Evolutionary conservation across 2,888 invertebrate species (phyloP).

Genomic region (Drosophila longiperda): DNA sequence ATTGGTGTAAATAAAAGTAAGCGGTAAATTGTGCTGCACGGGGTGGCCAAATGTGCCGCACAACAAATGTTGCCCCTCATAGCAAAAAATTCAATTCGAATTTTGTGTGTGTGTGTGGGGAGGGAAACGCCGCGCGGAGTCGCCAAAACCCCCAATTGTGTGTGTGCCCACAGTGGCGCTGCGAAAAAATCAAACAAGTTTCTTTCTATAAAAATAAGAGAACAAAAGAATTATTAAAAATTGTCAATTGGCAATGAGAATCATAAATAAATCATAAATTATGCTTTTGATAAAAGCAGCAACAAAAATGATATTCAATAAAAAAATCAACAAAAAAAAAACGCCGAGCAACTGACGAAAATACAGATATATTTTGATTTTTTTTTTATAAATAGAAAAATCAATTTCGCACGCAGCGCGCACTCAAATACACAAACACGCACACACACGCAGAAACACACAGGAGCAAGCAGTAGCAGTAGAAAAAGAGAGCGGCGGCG

Average conservation of each 20-base stretch:
- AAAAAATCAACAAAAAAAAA: conserved; percentile 28
- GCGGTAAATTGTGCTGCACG: conserved; percentile 61
- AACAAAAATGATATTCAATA: conserved; percentile 61
- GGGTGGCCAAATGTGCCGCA: conserved; percentile 33
- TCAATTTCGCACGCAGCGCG: conserved; percentile 79
- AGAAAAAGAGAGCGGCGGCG: conserved; percentile 24
- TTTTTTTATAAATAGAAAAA: conserved; percentile 80
- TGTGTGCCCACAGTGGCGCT: conserved; percentile 66
- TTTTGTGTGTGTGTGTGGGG: conserved; percentile 10
- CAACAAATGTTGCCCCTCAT: conserved; percentile 34
- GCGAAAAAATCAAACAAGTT: conserved; percentile 78
- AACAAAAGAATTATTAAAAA: conserved; percentile 27
- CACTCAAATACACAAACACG: conserved; percentile 53
- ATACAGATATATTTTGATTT: conserved; percentile 79
- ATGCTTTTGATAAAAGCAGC: conserved; percentile 66
- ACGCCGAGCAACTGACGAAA: conserved; percentile 65
- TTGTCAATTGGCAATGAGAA: conserved; percentile 52
- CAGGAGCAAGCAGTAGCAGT: conserved; percentile 40
- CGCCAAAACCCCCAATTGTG: conserved; percentile 20
- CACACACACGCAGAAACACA: conserved; percentile 31
- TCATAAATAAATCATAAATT: conserved; percentile 77
- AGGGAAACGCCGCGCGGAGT: conserved; percentile 9
- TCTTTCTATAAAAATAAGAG: conserved; percentile 64
- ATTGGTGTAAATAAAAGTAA: conserved; percentile 63
- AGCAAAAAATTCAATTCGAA: conserved; percentile 11